These are phyloP conservation scores for Cyphomyrus plagiostoma DNA, from an alignment of 2,113 vertebrate genomes.

Conservation along the genomic window DNA sequence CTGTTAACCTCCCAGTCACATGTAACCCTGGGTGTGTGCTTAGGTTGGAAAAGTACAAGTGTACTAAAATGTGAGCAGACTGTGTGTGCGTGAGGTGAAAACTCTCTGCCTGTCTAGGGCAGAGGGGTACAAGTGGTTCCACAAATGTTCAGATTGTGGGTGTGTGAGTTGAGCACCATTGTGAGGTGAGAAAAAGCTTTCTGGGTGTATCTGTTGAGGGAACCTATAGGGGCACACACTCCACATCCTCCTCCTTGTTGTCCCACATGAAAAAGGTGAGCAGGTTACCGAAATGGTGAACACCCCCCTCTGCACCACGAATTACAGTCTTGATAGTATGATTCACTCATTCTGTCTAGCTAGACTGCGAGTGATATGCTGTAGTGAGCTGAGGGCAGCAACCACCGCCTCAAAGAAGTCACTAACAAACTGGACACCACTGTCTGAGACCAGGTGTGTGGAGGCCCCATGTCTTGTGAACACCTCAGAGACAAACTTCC, in stretches of 20 bases:
- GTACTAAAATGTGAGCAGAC: not conserved
- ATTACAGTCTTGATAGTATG: not conserved
- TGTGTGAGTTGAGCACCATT: not conserved
- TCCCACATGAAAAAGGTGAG: too few species aligned
- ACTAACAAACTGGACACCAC: not conserved
- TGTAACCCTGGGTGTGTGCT: not conserved
- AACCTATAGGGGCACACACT: not conserved
- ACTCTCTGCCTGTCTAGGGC: too few species aligned
- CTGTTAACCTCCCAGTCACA: not conserved
- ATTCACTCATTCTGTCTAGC: not conserved
- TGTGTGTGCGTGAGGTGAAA: too few species aligned
- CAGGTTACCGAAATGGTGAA: too few species aligned
- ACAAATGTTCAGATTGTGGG: too few species aligned
- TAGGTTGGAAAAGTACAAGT: too few species aligned
- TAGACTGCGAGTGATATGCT: not conserved
- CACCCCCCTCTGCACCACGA: too few species aligned
- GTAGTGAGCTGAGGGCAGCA: not conserved
- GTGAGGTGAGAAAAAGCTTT: not conserved
- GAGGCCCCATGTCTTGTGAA: not conserved
- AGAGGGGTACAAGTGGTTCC: too few species aligned
- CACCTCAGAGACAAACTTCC: not conserved
- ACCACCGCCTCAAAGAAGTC: not conserved
- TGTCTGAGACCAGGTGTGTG: not conserved
- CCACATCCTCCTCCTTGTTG: too few species aligned
- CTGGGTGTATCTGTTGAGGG: not conserved